These are phyloP conservation scores for Distichodus sexfasciatus DNA, from an alignment of 2,797 vertebrate species.

Conservation along the genomic window DNA sequence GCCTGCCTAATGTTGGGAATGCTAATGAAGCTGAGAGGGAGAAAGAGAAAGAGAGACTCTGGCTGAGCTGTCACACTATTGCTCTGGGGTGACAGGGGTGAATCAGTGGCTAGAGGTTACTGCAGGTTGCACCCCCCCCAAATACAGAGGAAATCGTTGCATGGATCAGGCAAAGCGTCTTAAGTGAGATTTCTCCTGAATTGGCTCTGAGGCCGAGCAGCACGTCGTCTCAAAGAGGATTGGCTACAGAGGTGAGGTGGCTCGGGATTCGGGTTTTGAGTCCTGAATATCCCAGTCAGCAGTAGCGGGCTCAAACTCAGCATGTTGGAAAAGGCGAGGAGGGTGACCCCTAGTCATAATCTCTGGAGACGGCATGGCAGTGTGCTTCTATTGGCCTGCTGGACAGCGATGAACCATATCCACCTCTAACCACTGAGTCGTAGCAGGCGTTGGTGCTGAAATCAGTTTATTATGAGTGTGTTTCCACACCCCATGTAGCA, in stretches of 20 bases:
- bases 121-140: constrained; percentile 56
- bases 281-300: constrained; percentile 52
- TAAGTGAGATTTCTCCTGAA: constrained; percentile 52
- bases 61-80: constrained; percentile 63
- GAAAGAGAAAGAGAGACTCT: constrained; percentile 44
- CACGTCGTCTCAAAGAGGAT: constrained; percentile 46
- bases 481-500: no score
- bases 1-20: constrained; percentile 65
- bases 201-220: constrained; percentile 42
- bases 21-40: constrained; percentile 68
- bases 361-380: constrained; percentile 64
- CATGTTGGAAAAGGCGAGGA: constrained; percentile 54
- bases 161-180: constrained; percentile 56
- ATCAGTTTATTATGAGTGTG: no score
- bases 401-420: constrained; percentile 66
- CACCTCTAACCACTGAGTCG: constrained; percentile 30
- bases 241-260: constrained; percentile 36
- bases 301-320: constrained; percentile 45
- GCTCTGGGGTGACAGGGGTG: constrained; percentile 64
- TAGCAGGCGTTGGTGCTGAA: constrained; percentile 39
- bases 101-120: constrained; percentile 73
- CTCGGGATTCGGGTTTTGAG: constrained; percentile 21
- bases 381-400: constrained; percentile 72
- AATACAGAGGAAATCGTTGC: constrained; percentile 44
- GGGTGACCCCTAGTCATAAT: constrained; percentile 52